Evolutionary conservation across 2,888 invertebrate genomes (phyloP).

Genomic region (Pseudococcus jackbeardsleyi): DNA sequence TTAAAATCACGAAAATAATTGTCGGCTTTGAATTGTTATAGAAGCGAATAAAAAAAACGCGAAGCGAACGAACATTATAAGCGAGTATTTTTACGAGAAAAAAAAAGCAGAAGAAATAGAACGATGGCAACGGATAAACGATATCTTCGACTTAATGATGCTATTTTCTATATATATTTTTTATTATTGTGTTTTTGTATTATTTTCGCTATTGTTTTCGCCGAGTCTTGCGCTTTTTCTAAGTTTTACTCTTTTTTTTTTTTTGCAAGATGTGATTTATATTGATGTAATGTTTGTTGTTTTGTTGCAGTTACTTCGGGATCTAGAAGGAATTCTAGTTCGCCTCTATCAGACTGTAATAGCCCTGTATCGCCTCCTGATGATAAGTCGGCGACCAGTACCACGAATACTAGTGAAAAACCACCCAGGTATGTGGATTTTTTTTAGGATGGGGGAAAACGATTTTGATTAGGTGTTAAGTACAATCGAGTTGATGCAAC

Average conservation of each 20-base stretch:
- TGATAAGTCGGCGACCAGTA: constrained; percentile 55
- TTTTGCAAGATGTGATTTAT: not conserved
- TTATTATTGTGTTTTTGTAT: constrained; percentile 43
- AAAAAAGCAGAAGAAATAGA: constrained; percentile 23
- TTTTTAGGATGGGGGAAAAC: not conserved
- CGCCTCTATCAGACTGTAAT: constrained; percentile 61
- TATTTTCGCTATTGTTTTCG: constrained; percentile 37
- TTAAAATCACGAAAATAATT: constrained; percentile 42
- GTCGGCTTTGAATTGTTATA: constrained; percentile 39
- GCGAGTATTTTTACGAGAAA: constrained; percentile 14
- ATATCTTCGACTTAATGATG: constrained; percentile 35
- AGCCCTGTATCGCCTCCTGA: constrained; percentile 57
- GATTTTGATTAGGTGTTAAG: too few relatives aligned
- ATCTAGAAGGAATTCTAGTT: constrained; percentile 64
- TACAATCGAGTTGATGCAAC: too few relatives aligned
- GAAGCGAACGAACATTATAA: constrained; percentile 14
- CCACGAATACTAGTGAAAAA: constrained; percentile 52
- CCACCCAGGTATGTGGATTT: constrained; percentile 48
- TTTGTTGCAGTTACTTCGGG: constrained; percentile 61
- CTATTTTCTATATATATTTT: constrained; percentile 23
- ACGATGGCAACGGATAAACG: constrained; percentile 26
- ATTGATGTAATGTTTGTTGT: constrained; percentile 28
- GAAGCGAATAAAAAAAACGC: constrained; percentile 39
- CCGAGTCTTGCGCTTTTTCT: not conserved
- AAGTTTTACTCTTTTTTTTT: not conserved